Evolutionary conservation across 2,797 vertebrate genomes (phyloP), one percentile per base, ranked within the genome.

Genomic region (Rhynchonycteris naso): DNA sequence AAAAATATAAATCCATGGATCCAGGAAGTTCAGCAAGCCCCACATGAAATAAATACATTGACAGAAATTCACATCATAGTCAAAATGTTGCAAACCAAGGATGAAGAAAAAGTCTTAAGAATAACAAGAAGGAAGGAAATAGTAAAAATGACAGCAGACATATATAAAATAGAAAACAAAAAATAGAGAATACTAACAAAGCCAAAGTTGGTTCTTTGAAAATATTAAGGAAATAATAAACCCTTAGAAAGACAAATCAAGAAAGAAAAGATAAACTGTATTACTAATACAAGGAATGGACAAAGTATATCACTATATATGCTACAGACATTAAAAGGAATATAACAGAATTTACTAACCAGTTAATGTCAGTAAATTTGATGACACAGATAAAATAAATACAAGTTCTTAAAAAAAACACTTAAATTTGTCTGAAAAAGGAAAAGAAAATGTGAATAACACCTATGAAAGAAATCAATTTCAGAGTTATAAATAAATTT

Each of bases 211-310:
- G 4, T 69, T 80, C 24, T 63, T 74, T 81, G 58, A 82, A 80
- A 80, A 26, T 66, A 21, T 87, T 47, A 88, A 47, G 81, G 68
- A 83, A 75, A 58, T 81, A 81, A 72, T 82, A 65, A 88, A 74
- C 8, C 6, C 58, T 63, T 65, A 81, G 26, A 69, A 35, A 85
- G 66, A 63, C 4, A 80, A 69, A 79, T 30, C 9, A 58, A 54
- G 65, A 35, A 69, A 59, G 13, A 63, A 33, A 33, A 75, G 47
- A 52, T 7, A 52, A 86, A 79, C 35, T 12, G 0, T 22, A 35
- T 66, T 74, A 24, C 4, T 50, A 80, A 30, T 58, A 30, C 69
- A 30, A 66, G 7, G 30, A 66, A 50, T 35, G 11, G 52, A 56
- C 22, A 65, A 35, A 72, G 33, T n/a, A n/a, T 14, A 47, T 80